Percentiles rank a stretch among this genome's conserved stretches.
phyloP scores from a whole-genome alignment of 2,888 invertebrate species.

The Hypena proboscidalis region DNA sequence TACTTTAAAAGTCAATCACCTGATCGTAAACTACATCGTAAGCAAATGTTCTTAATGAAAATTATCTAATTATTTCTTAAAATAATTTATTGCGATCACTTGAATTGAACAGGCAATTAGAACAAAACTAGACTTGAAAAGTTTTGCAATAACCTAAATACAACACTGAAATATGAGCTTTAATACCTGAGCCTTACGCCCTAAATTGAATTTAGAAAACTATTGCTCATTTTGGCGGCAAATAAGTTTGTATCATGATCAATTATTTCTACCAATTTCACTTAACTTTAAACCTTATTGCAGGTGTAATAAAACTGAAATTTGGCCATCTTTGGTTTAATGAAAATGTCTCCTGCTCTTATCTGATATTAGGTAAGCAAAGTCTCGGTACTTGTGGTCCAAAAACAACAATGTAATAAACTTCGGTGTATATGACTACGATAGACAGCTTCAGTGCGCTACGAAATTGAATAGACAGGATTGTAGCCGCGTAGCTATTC shows the following conservation, averaged over 20 bases:
- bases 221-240: neutral
- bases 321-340: too few relatives aligned
- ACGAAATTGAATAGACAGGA: too few relatives aligned
- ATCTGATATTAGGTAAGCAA: too few relatives aligned
- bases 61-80: conserved; percentile 18
- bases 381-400: too few relatives aligned
- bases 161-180: neutral
- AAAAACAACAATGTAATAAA: too few relatives aligned
- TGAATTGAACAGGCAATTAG: conserved; percentile 16
- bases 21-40: conserved; percentile 3
- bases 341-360: too few relatives aligned
- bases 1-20: conserved; percentile 9
- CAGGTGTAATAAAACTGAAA: too few relatives aligned
- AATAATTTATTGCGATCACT: conserved; percentile 16
- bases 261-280: neutral
- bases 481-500: too few relatives aligned
- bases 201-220: neutral
- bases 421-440: too few relatives aligned
- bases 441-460: too few relatives aligned
- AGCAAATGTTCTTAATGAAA: conserved; percentile 16
- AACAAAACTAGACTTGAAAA: conserved; percentile 13
- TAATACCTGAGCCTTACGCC: neutral
- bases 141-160: neutral
- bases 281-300: neutral
- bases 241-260: neutral